A percentile compares a stretch with the other conserved stretches of the same genome.
phyloP scores from a whole-genome alignment of 2,113 vertebrate species.

The Lagopus muta region DNA sequence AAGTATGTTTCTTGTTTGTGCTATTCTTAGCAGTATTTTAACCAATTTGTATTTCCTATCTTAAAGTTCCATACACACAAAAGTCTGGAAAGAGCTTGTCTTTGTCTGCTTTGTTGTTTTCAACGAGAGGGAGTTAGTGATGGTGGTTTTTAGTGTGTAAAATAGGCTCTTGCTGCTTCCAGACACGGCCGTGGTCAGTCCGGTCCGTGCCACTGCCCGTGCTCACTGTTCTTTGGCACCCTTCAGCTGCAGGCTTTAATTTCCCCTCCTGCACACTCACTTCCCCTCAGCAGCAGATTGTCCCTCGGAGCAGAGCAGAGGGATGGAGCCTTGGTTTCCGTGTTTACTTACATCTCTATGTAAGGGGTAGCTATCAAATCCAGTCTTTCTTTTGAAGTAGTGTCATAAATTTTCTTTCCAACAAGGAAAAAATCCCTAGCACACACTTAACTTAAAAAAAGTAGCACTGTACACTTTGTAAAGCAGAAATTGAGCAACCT shows the following conservation, averaged over 20 bases:
- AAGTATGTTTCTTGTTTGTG: constrained; percentile 77
- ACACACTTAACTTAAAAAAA: background rate
- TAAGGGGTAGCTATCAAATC: background rate
- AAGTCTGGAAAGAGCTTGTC: constrained; percentile 69
- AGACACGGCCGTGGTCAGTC: background rate
- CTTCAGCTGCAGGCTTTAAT: background rate
- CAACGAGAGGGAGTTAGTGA: constrained; percentile 40
- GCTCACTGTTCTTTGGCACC: background rate
- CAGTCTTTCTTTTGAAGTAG: background rate
- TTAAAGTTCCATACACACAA: constrained; percentile 63
- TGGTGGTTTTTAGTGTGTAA: background rate
- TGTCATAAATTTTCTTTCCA: background rate
- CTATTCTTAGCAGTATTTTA: constrained; percentile 78
- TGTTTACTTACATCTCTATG: background rate
- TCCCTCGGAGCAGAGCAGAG: background rate
- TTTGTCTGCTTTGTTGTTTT: constrained; percentile 70
- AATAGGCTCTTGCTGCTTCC: constrained; percentile 2
- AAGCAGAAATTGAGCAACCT: background rate
- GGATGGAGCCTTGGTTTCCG: background rate
- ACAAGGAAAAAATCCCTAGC: background rate
- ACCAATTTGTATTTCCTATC: constrained; percentile 69
- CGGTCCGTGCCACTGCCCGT: background rate
- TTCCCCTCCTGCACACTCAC: background rate
- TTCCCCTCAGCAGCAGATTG: background rate
- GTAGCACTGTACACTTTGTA: background rate